phyloP scores from a whole-genome alignment of 2,113 vertebrate genomes.

The Ailurus styani region DNA sequence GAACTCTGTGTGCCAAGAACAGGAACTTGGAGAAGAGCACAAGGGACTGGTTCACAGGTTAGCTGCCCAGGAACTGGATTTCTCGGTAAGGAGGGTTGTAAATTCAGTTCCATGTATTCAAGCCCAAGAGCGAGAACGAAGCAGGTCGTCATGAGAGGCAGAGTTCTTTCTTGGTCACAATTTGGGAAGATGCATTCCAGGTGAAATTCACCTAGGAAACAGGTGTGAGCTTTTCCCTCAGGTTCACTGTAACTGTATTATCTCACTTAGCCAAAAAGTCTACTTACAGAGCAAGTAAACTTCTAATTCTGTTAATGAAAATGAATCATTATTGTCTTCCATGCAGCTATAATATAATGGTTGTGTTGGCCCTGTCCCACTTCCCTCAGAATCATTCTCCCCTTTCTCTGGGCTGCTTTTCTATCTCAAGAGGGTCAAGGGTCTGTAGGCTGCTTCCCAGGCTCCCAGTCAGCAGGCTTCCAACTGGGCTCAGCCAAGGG shows the following conservation, averaged over 20 bases:
- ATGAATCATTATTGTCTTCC: background rate
- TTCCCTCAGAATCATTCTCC: background rate
- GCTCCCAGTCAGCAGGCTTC: background rate
- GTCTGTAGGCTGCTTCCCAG: background rate
- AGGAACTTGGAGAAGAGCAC: background rate
- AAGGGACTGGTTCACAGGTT: background rate
- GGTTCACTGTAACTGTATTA: background rate
- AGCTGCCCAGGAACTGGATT: background rate
- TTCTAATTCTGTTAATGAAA: background rate
- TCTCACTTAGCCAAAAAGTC: background rate
- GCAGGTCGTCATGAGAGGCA: background rate
- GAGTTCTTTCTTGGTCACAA: background rate
- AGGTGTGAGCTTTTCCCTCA: background rate
- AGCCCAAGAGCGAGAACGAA: background rate
- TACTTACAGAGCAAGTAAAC: background rate
- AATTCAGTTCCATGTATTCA: background rate
- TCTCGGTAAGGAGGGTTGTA: background rate
- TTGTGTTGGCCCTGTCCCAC: background rate
- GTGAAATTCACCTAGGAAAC: background rate
- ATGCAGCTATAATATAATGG: background rate
- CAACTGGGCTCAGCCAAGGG: background rate
- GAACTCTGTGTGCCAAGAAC: background rate
- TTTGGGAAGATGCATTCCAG: background rate
- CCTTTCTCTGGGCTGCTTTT: background rate
- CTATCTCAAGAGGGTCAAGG: background rate